These are phyloP conservation scores for Nomada fabriciana DNA, from an alignment of 2,888 invertebrate genomes.

Conservation along the genomic window DNA sequence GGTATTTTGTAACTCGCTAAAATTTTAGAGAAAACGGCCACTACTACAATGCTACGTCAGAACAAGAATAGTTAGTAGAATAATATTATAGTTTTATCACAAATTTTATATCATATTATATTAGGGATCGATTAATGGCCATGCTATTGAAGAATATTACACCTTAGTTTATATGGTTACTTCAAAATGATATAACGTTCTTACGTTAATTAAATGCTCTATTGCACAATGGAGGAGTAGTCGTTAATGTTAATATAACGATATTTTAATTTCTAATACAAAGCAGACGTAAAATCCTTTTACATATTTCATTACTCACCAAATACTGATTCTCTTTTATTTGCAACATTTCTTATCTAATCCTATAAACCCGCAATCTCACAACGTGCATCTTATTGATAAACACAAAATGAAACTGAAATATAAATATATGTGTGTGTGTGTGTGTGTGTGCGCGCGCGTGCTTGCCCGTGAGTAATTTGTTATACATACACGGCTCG, in stretches of 20 bases:
- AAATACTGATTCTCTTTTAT: constrained; percentile 27
- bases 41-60: constrained; percentile 33
- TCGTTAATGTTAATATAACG: constrained; percentile 3
- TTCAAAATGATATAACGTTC: constrained; percentile 43
- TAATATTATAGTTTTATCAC: constrained; percentile 56
- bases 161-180: constrained; percentile 46
- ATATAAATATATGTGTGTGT: constrained; percentile 44
- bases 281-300: constrained; percentile 11
- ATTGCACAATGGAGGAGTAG: constrained; percentile 43
- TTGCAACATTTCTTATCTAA: no score
- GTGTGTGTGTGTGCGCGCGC: not conserved
- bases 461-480: no score
- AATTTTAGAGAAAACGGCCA: constrained; percentile 38
- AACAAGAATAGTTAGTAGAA: constrained; percentile 51
- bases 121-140: constrained; percentile 35
- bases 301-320: constrained; percentile 1
- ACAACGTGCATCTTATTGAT: constrained; percentile 27
- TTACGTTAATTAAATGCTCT: constrained; percentile 55
- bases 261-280: constrained; percentile 19
- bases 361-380: no score
- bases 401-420: constrained; percentile 37
- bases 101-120: constrained; percentile 54
- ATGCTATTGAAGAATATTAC: constrained; percentile 51
- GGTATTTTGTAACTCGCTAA: constrained; percentile 29
- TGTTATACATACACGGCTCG: constrained; percentile 29